Evolutionary conservation across 1,140 invertebrate genomes (phyloP).

Genomic region (Colletes latitarsis): DNA sequence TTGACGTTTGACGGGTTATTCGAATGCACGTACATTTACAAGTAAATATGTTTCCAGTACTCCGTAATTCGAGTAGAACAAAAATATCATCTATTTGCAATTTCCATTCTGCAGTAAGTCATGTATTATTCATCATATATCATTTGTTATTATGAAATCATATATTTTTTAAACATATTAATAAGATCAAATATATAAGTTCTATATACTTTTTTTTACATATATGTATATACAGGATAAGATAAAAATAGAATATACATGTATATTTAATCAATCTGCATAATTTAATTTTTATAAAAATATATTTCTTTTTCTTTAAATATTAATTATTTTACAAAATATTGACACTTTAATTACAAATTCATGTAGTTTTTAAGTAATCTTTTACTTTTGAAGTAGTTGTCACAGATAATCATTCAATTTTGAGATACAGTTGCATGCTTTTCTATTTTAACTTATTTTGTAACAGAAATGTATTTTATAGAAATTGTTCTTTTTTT

Average conservation of each 20-base stretch:
- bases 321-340: neutral
- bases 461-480: neutral
- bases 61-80: constrained; percentile 18
- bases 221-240: neutral
- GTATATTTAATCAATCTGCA: neutral
- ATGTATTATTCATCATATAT: neutral
- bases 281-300: neutral
- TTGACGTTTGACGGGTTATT: constrained; percentile 23
- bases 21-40: constrained; percentile 5
- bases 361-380: neutral
- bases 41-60: constrained; percentile 16
- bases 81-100: constrained; percentile 25
- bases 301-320: neutral
- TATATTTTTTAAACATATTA: neutral
- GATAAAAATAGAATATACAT: neutral
- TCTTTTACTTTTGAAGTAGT: neutral
- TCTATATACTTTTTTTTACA: neutral
- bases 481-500: neutral
- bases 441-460: neutral
- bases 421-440: neutral
- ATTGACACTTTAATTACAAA: neutral
- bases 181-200: neutral
- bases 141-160: neutral
- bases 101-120: constrained; percentile 25
- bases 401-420: neutral